Evolutionary conservation across 2,888 invertebrate species (phyloP).

Genomic region (Strigamia crassipes): DNA sequence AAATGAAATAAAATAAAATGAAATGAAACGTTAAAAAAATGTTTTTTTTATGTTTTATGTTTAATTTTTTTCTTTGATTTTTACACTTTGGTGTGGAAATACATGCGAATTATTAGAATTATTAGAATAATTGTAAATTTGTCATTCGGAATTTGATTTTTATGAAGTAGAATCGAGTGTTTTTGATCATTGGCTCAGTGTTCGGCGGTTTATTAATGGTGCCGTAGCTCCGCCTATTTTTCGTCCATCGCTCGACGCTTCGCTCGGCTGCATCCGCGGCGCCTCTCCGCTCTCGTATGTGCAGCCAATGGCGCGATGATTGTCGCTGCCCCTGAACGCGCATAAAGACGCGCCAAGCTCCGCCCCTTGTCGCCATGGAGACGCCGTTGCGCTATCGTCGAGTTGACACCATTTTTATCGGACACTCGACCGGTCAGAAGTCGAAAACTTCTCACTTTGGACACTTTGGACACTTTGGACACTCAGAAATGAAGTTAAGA

Average conservation of each 20-base stretch:
- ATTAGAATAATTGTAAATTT: too few species aligned
- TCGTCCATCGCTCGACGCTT: constrained; percentile 40
- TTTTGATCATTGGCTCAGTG: not conserved
- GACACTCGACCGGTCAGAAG: not conserved
- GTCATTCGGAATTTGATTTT: not conserved
- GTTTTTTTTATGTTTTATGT: not conserved
- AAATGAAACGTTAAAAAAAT: not conserved
- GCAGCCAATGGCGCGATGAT: constrained; percentile 40
- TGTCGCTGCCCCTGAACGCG: constrained; percentile 32
- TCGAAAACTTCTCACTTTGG: too few species aligned
- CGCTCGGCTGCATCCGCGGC: constrained; percentile 26
- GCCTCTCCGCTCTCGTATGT: constrained; percentile 31
- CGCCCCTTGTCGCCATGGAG: constrained; percentile 40
- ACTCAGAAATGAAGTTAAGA: not conserved
- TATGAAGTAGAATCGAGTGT: not conserved
- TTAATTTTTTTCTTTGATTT: too few species aligned
- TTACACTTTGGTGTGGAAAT: not conserved
- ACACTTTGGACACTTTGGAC: too few species aligned
- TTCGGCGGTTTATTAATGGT: constrained; percentile 16
- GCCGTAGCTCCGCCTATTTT: constrained; percentile 20
- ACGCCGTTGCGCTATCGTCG: constrained; percentile 38
- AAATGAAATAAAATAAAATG: not conserved
- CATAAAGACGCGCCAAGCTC: not conserved
- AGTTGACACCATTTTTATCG: constrained; percentile 15
- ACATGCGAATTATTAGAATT: too few species aligned